Base-by-base conservation (phyloP, 2,797 vertebrate species). In the Molossus molossus region DNA sequence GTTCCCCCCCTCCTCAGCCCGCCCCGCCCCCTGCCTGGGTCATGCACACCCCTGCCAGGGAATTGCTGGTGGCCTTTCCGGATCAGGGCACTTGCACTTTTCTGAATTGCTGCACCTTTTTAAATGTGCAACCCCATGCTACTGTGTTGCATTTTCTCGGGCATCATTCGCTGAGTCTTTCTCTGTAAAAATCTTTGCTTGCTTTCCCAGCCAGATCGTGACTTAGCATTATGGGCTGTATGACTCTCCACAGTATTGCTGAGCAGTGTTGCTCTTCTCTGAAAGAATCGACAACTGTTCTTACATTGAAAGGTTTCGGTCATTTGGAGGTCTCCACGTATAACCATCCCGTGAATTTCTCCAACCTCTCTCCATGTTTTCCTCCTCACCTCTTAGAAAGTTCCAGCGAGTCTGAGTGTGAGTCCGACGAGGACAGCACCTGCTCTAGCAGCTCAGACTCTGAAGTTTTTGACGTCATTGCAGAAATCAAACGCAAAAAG, bases 401-500 rank as follows among this genome's bases (percentile, higher is more conserved):
- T 97, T 99, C 99, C 97, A 99, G 99, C 50, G 99, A 99, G 0
- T 99, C 99, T 0, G 99, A 99, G 1, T 99, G 99, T 14, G 99
- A 99, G 93, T 99, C 99, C 0, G 99, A 99, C 0, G 99, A 99
- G 55, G 99, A 99, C 97, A 99, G 99, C 98, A 99, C 99, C 98
- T 99, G 99, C 97, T 99, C 99, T 75, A 99, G 98, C 97, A 99
- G 99, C 98, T 99, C 99, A 0, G 99, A 99, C 98, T 99, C 99
- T 0, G 99, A 99, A 64, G 99, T 99, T 11, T 99, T 99, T 55
- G 99, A 99, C 5, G 99, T 99, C 97, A 99, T 99, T 14, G 99
- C 99, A 1, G 99, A 99, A 98, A 99, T 99, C 97, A 99, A 99
- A 97, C 99, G 99, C 83, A 99, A 99, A 96, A 99, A 99, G 97